phyloP scores from a whole-genome alignment of 1,140 invertebrate genomes.

The Drosophila ficusphila region DNA sequence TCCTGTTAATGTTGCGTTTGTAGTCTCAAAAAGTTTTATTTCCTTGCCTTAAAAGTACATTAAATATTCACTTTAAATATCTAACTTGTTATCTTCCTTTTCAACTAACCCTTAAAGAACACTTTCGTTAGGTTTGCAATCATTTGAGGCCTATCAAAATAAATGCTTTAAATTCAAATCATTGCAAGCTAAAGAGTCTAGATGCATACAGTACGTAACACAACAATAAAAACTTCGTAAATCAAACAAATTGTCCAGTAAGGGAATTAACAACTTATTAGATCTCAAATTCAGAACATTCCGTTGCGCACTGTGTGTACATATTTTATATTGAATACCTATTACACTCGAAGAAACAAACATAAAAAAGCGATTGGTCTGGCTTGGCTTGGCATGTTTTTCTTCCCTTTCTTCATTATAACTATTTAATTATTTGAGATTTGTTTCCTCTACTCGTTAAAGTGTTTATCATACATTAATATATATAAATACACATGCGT shows the following conservation, averaged over 20 bases:
- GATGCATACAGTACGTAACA: conserved; percentile 11
- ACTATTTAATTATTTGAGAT: conserved; percentile 62
- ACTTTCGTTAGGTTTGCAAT: conserved; percentile 41
- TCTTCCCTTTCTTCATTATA: conserved; percentile 34
- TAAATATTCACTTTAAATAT: conserved; percentile 26
- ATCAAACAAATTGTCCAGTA: not conserved
- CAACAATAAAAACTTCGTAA: not conserved
- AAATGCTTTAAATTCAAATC: conserved; percentile 51
- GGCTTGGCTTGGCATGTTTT: conserved; percentile 27
- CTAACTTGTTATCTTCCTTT: conserved; percentile 12
- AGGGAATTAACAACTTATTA: not conserved
- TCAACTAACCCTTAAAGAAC: conserved; percentile 42
- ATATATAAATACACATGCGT: conserved; percentile 23
- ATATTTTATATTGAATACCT: conserved; percentile 7
- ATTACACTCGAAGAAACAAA: conserved; percentile 22
- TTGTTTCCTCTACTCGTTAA: conserved; percentile 22
- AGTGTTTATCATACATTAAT: conserved; percentile 30
- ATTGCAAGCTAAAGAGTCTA: conserved; percentile 27
- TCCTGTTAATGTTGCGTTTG: conserved; percentile 82
- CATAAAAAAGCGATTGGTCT: conserved; percentile 28
- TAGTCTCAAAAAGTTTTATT: conserved; percentile 79
- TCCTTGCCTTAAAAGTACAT: conserved; percentile 32
- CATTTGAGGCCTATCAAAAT: conserved; percentile 50
- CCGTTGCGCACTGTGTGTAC: conserved; percentile 1
- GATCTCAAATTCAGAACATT: not conserved